Evolutionary conservation across 2,113 vertebrate genomes (phyloP).

Genomic region (Xenopus borealis): DNA sequence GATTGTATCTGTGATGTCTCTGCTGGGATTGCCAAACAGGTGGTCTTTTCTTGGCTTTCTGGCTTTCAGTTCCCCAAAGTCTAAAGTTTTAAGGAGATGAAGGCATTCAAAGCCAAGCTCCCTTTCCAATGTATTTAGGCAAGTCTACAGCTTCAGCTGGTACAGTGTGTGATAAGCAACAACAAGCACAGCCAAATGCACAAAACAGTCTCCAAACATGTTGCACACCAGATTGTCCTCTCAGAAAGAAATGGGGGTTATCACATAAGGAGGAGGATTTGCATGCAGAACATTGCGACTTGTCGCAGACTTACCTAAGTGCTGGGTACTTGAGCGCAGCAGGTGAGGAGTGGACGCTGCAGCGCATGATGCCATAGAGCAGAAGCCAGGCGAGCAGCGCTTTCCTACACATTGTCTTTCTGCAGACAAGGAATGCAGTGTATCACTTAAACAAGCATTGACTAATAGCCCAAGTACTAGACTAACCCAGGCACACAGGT

Average conservation of each 20-base stretch:
- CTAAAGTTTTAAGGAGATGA: not conserved
- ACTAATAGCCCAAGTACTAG: constrained; percentile 6
- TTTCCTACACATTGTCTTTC: constrained; percentile 89
- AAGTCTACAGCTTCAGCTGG: not conserved
- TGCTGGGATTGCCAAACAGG: not conserved
- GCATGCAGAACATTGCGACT: not conserved
- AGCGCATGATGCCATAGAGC: constrained; percentile 91
- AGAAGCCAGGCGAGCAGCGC: constrained; percentile 79
- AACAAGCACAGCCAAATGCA: constrained; percentile 3
- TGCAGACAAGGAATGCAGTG: constrained; percentile 55
- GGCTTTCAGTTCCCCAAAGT: not conserved
- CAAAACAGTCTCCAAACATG: not conserved
- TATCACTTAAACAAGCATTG: constrained; percentile 37
- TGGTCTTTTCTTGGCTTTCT: not conserved
- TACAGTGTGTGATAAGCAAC: not conserved
- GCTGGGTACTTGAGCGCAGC: constrained; percentile 81
- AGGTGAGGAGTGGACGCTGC: constrained; percentile 85
- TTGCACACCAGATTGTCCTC: not conserved
- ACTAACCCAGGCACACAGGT: too few relatives aligned
- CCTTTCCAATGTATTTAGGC: not conserved
- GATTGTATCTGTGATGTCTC: constrained; percentile 10
- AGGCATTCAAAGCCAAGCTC: not conserved
- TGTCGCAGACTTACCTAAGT: constrained; percentile 76
- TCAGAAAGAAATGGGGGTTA: not conserved
- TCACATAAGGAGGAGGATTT: not conserved